Percentiles rank a stretch among this genome's conserved stretches.
Evolutionary conservation across 2,113 vertebrate species (phyloP).

Genomic region (Lophius piscatorius): DNA sequence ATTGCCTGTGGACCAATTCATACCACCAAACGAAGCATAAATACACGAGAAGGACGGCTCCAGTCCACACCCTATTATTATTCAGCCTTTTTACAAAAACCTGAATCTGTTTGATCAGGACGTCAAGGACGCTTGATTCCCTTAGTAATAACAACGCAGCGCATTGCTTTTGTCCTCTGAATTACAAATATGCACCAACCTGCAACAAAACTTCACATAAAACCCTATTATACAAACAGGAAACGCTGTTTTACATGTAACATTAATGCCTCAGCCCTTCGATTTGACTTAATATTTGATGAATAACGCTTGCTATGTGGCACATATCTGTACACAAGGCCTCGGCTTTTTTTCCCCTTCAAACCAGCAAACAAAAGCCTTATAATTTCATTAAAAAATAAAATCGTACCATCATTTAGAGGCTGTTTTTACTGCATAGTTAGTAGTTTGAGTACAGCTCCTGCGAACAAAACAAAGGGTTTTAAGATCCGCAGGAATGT

Average conservation of each 20-base stretch:
- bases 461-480: constrained; percentile 77
- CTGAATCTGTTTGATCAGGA: constrained; percentile 47
- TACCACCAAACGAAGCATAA: constrained; percentile 54
- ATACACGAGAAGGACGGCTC: constrained; percentile 41
- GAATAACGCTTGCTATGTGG: constrained; percentile 64
- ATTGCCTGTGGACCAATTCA: constrained; percentile 50
- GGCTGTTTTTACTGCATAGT: constrained; percentile 72
- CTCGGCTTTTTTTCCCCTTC: constrained; percentile 36
- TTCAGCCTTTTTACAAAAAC: constrained; percentile 13
- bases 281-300: constrained; percentile 49
- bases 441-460: constrained; percentile 66
- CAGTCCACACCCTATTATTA: constrained; percentile 59
- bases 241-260: constrained; percentile 39
- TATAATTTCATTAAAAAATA: constrained; percentile 46
- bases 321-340: constrained; percentile 73
- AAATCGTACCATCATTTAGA: constrained; percentile 42
- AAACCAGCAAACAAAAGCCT: constrained; percentile 65
- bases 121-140: constrained; percentile 58
- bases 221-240: constrained; percentile 10
- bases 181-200: constrained; percentile 59
- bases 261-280: constrained; percentile 29
- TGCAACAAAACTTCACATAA: constrained; percentile 39
- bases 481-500: constrained; percentile 78
- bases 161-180: constrained; percentile 57
- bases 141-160: constrained; percentile 53